phyloP scores from a whole-genome alignment of 2,888 invertebrate species.

The Uloborus plumipes region DNA sequence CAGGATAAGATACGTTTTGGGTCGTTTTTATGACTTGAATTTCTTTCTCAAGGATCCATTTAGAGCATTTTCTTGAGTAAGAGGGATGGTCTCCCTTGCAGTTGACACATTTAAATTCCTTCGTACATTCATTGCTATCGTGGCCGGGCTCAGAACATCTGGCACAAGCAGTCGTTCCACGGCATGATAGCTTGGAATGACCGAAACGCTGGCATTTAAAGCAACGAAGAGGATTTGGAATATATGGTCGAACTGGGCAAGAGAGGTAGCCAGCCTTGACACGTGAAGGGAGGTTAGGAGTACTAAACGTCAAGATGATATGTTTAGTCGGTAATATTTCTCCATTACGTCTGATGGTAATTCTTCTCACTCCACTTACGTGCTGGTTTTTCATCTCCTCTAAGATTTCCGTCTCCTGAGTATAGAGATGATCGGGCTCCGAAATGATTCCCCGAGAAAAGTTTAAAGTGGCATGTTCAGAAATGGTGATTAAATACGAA shows the following conservation, averaged over 20 bases:
- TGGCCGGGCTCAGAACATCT: not conserved
- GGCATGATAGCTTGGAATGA: not conserved
- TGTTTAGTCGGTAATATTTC: too few species aligned
- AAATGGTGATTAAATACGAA: not conserved
- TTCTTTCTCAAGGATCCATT: not conserved
- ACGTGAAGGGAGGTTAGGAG: not conserved
- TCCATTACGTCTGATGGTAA: too few species aligned
- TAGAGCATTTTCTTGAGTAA: not conserved
- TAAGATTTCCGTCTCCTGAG: not conserved
- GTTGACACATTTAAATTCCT: not conserved
- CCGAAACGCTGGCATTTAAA: slow-evolving; percentile 7
- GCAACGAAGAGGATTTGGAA: not conserved
- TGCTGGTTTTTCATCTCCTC: not conserved
- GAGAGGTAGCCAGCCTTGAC: slow-evolving; percentile 3
- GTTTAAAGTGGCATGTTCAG: not conserved
- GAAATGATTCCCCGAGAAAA: too few species aligned
- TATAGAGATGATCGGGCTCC: too few species aligned
- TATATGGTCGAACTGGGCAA: too few species aligned
- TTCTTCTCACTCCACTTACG: not conserved
- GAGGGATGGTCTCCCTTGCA: not conserved
- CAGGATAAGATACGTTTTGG: not conserved
- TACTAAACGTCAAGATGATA: not conserved
- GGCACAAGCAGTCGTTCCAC: not conserved
- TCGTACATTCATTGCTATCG: not conserved
- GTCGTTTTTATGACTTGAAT: not conserved